Base-by-base conservation (phyloP, 1,140 invertebrate species). In the Eurosta solidaginis region DNA sequence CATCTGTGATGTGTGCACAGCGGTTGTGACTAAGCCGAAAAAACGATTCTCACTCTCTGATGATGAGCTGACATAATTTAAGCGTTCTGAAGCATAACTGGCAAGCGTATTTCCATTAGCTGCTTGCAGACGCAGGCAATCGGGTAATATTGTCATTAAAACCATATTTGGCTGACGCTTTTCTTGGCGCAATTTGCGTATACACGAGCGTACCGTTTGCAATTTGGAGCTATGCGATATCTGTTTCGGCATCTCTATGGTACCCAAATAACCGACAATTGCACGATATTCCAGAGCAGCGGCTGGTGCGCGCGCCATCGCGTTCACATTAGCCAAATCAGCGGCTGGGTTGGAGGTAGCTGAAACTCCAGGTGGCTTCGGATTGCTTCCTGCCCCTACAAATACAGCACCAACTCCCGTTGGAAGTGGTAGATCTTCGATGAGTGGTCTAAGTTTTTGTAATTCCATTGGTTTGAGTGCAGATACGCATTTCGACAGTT, bases 241-340 rank as follows among this genome's bases (percentile, higher is more conserved):
- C 83, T 96, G 94, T 86, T 94, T 94, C 0, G 96, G 96, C 90
- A 97, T 97, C 89, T 98, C 97, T 73, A 98, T 97, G 0, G 96
- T 97, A 4, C 97, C 97, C 63, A 98, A 90, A 88, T 98, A 98
- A 0, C 97, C 96, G 3, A 98, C 95, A 17, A 98, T 92, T 0
- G 94, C 95, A 79, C 94, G 92, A 82, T 95, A 95, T 77, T 96
- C 93, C 29, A 94, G 89, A 78, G 82, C 82, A 36, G 80, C 80
- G 22, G 36, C 59, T 52, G 81, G 44, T 79, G 81, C 50, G 33
- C 74, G 42, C 25, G 83, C 80, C 79, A 83, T 81, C 33, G 88
- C 87, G 73, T 85, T 88, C 7, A 88, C 87, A 83, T 88, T 88
- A 33, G 86, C 84, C 22, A 88, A 85, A 78, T 88, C 86, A 1